phyloP scores from a whole-genome alignment of 2,888 invertebrate species.

The Mesorhabditis spiculigera region DNA sequence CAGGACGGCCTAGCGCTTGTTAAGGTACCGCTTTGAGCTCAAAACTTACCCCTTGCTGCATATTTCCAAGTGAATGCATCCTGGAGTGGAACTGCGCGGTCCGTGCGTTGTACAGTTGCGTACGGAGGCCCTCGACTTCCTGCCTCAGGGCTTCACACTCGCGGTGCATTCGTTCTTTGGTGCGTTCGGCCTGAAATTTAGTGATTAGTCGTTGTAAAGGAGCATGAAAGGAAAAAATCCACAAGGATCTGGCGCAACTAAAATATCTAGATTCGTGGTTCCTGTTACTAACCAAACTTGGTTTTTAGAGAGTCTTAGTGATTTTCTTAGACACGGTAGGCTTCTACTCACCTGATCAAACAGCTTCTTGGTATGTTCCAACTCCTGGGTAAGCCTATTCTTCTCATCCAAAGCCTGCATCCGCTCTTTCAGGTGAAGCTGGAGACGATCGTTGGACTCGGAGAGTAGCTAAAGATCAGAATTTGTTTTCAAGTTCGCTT shows the following conservation, averaged over 20 bases:
- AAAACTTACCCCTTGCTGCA: background rate
- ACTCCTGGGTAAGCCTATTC: constrained; percentile 87
- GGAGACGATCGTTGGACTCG: constrained; percentile 94
- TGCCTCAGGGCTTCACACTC: constrained; percentile 85
- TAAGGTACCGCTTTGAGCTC: background rate
- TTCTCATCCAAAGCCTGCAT: constrained; percentile 98
- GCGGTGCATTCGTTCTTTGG: constrained; percentile 76
- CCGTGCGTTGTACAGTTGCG: constrained; percentile 54
- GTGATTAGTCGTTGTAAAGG: background rate
- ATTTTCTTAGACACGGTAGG: background rate
- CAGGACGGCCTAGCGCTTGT: background rate
- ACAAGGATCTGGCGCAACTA: background rate
- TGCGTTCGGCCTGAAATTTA: constrained; percentile 41
- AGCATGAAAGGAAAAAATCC: background rate
- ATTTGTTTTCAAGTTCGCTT: background rate
- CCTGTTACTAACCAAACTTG: background rate
- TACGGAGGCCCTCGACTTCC: constrained; percentile 76
- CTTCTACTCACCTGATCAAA: constrained; percentile 61
- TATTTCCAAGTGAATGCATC: constrained; percentile 9
- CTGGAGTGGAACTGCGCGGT: constrained; percentile 57
- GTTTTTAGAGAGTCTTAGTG: constrained; percentile 18
- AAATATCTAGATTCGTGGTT: background rate
- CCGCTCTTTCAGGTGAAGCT: constrained; percentile 94
- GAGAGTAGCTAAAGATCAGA: constrained; percentile 68
- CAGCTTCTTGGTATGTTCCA: constrained; percentile 87